Base-by-base conservation (phyloP, 2,888 invertebrate genomes). In the Xestia c-nigrum region DNA sequence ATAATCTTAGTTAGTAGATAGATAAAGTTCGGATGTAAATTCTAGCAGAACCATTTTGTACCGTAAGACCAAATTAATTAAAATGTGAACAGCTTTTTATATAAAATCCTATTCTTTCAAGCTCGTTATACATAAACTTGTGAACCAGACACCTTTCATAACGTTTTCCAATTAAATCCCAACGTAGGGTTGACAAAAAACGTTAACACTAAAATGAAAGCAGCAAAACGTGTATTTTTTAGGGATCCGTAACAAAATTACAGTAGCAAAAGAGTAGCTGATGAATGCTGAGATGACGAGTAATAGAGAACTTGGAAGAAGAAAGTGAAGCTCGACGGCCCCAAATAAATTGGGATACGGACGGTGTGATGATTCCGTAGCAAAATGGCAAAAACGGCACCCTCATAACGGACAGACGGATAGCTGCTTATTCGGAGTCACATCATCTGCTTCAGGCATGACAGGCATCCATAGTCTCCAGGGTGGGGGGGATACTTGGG, bases 151-250 rank as follows among this genome's bases (percentile, higher is more conserved):
- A 66, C 72, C 63, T 79, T 46, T 69, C 38, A 31, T 59, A 65
- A 65, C 46, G 31, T 43, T 72, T 66, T 81, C 69, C 61, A 81
- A 81, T 76, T 72, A 81, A 72, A 47, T 38, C 31, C 55, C 71
- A 31, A 63, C 16, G 24, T 52, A 67, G 43, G 57, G 73, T 57
- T 74, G 75, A 72, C 71, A 77, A 77, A 78, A 73, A 78, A 52
- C 31, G 38, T 40, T 19, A 21, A 7, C 24, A 16, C 16, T 40
- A 0, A n/a, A 63, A 63, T 63, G 21, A 40, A 40, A 63, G n/a
- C 40, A 40, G 40, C 63, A 12, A 40, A 6, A 6, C n/a, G 12
- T 19, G 59, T 40, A 21, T 63, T 63, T 40, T 63, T 63, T 40
- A 12, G 38, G 21, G 21, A 24, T 21, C 24, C 16, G 59, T 31